These are phyloP conservation scores for Anhinga anhinga DNA, from an alignment of 2,113 vertebrate genomes.

Conservation along the genomic window DNA sequence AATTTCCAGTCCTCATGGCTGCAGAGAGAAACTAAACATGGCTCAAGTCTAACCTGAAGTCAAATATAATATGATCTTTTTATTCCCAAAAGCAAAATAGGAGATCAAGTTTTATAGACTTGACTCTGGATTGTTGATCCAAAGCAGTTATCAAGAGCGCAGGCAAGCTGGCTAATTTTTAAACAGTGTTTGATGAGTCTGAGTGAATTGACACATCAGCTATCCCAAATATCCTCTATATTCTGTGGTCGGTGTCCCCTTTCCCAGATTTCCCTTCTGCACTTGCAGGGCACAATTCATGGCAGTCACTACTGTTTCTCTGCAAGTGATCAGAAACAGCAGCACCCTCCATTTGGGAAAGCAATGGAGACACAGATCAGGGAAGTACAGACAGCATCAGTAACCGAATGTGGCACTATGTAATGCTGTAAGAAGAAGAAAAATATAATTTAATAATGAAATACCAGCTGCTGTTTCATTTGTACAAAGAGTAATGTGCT, in stretches of 20 bases:
- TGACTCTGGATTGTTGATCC: background rate
- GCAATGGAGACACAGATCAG: background rate
- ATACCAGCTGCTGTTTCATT: background rate
- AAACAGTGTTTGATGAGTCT: background rate
- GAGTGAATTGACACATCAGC: background rate
- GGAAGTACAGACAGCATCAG: background rate
- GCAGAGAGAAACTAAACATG: background rate
- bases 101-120: background rate
- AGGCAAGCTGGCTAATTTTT: background rate
- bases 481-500: background rate
- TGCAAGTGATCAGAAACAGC: background rate
- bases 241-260: background rate
- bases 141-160: background rate
- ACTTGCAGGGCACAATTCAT: background rate
- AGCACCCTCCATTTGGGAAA: background rate
- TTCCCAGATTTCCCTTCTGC: background rate
- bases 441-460: background rate
- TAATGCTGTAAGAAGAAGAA: background rate
- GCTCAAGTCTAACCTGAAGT: background rate
- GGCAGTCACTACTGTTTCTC: background rate
- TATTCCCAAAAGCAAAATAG: background rate
- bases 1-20: constrained; percentile 7
- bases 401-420: background rate
- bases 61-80: background rate
- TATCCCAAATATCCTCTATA: background rate